Evolutionary conservation across 2,888 invertebrate genomes (phyloP), one percentile per base, ranked within the genome.

Genomic region (Cheilosia soror): DNA sequence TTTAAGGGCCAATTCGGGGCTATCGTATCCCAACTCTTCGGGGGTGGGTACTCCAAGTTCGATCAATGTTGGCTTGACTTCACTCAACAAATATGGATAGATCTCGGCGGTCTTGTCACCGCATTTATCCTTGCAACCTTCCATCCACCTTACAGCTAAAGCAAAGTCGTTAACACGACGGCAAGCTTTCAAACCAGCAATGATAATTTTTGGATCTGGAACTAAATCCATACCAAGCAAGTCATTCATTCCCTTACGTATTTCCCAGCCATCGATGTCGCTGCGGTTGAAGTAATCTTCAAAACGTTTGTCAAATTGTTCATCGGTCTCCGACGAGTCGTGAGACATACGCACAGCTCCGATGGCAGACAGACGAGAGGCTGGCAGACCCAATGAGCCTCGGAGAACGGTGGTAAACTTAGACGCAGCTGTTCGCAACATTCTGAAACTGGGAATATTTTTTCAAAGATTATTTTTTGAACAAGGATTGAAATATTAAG

Each of bases 21-120:
- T 96, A 93, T 99, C 98, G 90, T 97, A 99, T 84, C 99, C 99
- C 89, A 99, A 94, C 91, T 99, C 98, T 92, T 99, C 99, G 0
- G 97, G 97, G 37, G 99, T 98, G 72, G 95, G 95, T 88, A 99
- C 95, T 58, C 99, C 99, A 79, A 99, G 93, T 93, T 99, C 98
- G 51, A 95, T 95, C 79, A 99, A 94, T 2, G 98, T 98, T 40
- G 99, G 99, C 90, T 95, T 94, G 89, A 99, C 96, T 94, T 99
- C 97, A 92, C 97, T 96, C 80, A 98, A 92, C 87, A 98, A 93
- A 92, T 97, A 98, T 0, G 97, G 97, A 90, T 97, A 98, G 88
- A 98, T 96, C 92, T 96, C 95, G 20, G 94, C 94, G 4, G 94
- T 94, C 88, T 95, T 94, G 71, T 92, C 90, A 5, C 97, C 97